phyloP scores from a whole-genome alignment of 2,888 invertebrate species.

The Hydriomena furcata region DNA sequence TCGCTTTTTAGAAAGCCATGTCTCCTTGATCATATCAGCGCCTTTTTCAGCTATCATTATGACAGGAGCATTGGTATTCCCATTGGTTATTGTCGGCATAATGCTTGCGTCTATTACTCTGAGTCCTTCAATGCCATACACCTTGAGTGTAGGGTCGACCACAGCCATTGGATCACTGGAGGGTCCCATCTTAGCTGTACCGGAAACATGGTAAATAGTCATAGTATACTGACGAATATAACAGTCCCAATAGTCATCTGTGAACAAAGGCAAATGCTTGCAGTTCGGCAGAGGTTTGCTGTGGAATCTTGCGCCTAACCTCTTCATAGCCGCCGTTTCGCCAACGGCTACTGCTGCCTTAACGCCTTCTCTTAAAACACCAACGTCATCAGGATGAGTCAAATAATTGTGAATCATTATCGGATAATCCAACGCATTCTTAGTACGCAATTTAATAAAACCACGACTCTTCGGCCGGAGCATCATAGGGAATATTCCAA shows the following conservation, averaged over 20 bases:
- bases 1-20: constrained; percentile 82
- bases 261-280: constrained; percentile 88
- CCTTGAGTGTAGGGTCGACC: constrained; percentile 89
- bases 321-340: constrained; percentile 89
- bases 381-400: constrained; percentile 92
- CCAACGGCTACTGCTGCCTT: constrained; percentile 93
- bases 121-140: constrained; percentile 90
- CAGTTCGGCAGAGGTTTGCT: constrained; percentile 91
- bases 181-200: constrained; percentile 94
- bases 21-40: constrained; percentile 90
- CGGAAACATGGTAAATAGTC: constrained; percentile 94
- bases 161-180: constrained; percentile 90
- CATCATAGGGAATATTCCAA: constrained; percentile 94
- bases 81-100: constrained; percentile 94
- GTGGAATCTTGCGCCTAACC: constrained; percentile 91
- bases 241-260: constrained; percentile 95
- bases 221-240: constrained; percentile 92
- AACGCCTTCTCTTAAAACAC: constrained; percentile 92
- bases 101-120: constrained; percentile 94
- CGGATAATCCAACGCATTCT: constrained; percentile 91
- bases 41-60: constrained; percentile 95
- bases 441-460: constrained; percentile 87
- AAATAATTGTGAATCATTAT: constrained; percentile 96
- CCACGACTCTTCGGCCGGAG: constrained; percentile 94
- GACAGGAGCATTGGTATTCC: constrained; percentile 93